Evolutionary conservation across 1,140 invertebrate genomes (phyloP), one percentile per base, ranked within the genome.

Genomic region (Mylabris phalerata): DNA sequence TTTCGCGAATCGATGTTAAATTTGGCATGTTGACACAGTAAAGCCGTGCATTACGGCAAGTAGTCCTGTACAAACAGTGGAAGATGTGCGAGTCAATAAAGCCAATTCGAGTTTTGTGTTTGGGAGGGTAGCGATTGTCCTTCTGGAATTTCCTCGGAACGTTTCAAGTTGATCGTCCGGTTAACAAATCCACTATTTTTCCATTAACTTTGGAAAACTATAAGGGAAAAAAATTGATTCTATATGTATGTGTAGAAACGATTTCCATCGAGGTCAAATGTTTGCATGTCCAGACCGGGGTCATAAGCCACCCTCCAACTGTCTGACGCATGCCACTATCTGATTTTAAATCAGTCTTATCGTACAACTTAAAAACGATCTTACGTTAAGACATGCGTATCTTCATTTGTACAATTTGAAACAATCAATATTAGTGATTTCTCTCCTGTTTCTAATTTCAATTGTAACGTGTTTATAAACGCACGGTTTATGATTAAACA

Each of bases 31-130:
- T 66, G 51, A 59, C 64, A 59, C 47, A 64, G 60, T 60, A 66
- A 64, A 64, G 63, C 63, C 64, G 62, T 66, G 64, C 64, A 66
- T 66, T 66, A 66, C 52, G 57, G 56, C 59, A 62, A 66, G 64
- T 66, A 66, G 62, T 59, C 61, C 62, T 66, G 57, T 47, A 60
- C 54, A 66, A 66, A 66, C 64, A 66, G 11, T 55, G 57, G 42
- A 55, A 56, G 59, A 64, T 60, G 59, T 59, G 59, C 63, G 64
- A 48, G 62, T 57, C 64, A 66, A 66, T 64, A 66, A 54, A 62
- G 57, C 50, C 56, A 61, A 61, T 63, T 60, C 44, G 26, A 46
- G 7, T 32, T 32, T 4, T 32, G 32, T 32, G 32, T 32, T 19
- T 32, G 32, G 32, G 32, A 32, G 32, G 32, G 32, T 32, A 32